Conservation (phyloP, 2,113 vertebrate genomes). For the Uria lomvia region DNA sequence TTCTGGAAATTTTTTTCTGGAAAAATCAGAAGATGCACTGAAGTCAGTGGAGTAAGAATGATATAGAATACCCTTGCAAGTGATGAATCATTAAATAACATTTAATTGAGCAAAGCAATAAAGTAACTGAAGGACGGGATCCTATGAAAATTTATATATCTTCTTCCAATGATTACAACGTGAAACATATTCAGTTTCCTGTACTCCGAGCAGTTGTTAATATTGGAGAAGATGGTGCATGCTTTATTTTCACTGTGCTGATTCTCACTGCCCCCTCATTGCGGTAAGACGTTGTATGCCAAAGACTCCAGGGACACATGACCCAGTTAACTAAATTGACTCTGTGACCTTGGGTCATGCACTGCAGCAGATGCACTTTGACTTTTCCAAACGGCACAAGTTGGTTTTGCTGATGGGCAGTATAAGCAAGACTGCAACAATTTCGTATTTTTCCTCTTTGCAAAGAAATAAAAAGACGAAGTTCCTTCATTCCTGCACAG, state of each 20-base stretch:
- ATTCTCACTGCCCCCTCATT: background rate
- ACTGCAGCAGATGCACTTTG: background rate
- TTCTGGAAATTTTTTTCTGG: background rate
- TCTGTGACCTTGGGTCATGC: background rate
- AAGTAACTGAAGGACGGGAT: background rate
- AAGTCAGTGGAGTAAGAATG: background rate
- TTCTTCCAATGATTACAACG: background rate
- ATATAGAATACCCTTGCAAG: background rate
- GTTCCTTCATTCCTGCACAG: background rate
- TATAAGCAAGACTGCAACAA: background rate
- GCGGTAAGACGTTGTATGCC: background rate
- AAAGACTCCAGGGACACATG: background rate
- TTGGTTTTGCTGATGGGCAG: background rate
- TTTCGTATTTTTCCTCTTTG: background rate
- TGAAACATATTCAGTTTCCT: background rate
- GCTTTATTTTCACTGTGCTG: background rate
- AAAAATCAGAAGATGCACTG: background rate
- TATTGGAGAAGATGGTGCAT: background rate
- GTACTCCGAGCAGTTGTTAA: background rate
- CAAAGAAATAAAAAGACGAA: background rate
- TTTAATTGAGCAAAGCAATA: conserved; percentile 14
- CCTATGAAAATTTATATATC: background rate
- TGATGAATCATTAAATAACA: background rate
- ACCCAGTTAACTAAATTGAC: background rate
- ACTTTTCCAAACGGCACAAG: background rate